phyloP scores from a whole-genome alignment of 2,797 vertebrate species.

The Chaenodraco wilsoni region DNA sequence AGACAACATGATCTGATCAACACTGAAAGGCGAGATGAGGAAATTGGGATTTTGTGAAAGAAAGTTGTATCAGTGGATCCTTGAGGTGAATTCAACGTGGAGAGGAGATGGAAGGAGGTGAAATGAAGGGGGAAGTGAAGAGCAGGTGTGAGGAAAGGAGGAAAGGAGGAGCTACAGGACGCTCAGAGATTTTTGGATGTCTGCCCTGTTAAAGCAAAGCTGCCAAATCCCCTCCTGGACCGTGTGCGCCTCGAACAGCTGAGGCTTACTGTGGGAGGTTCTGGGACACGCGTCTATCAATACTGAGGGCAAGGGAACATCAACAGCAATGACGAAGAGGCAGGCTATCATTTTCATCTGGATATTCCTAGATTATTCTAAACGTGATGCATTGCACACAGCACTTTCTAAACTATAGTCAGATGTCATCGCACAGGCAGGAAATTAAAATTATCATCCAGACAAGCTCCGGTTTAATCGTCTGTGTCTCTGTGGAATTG shows the following conservation, averaged over 20 bases:
- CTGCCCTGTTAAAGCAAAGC: slow-evolving; percentile 56
- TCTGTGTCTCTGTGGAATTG: slow-evolving; percentile 4
- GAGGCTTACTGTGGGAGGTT: slow-evolving; percentile 63
- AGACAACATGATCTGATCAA: background rate
- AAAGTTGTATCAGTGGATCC: background rate
- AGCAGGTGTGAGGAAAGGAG: slow-evolving; percentile 31
- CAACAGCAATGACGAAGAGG: slow-evolving; percentile 40
- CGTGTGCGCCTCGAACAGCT: slow-evolving; percentile 44
- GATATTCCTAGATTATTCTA: slow-evolving; percentile 32
- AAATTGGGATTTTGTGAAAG: background rate
- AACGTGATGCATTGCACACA: slow-evolving; percentile 19
- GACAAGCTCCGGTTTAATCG: slow-evolving; percentile 9
- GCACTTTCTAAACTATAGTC: slow-evolving; percentile 20
- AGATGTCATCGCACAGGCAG: slow-evolving; percentile 18
- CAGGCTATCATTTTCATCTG: slow-evolving; percentile 44
- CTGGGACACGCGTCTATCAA: slow-evolving; percentile 41
- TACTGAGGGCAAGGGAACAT: slow-evolving; percentile 34
- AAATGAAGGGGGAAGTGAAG: slow-evolving; percentile 6
- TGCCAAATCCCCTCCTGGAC: slow-evolving; percentile 65
- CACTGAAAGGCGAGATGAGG: background rate
- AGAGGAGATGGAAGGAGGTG: background rate
- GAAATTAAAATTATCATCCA: slow-evolving; percentile 44
- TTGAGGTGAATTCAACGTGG: background rate
- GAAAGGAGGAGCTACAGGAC: slow-evolving; percentile 36
- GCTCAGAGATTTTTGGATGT: slow-evolving; percentile 49